Evolutionary conservation across 2,888 invertebrate genomes (phyloP).

Genomic region (Lochmaea crataegi): DNA sequence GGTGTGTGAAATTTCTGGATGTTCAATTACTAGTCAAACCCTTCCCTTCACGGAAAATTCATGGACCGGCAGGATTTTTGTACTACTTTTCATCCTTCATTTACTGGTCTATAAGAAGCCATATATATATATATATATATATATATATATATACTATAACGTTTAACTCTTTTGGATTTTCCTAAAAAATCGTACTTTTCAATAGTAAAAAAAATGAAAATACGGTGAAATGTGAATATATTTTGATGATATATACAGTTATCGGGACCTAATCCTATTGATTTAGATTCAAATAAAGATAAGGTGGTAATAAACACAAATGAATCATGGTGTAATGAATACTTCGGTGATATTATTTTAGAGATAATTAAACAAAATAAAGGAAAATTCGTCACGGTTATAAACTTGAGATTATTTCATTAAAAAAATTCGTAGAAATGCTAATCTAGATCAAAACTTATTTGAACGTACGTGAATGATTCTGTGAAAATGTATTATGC

Average conservation of each 20-base stretch:
- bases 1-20: too few relatives aligned
- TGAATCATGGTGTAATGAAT: constrained; percentile 9
- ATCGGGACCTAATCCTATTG: neutral
- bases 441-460: neutral
- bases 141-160: too few relatives aligned
- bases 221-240: neutral
- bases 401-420: neutral
- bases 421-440: neutral
- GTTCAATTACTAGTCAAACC: too few relatives aligned
- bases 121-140: too few relatives aligned
- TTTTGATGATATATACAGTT: neutral
- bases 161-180: too few relatives aligned
- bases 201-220: too few relatives aligned
- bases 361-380: neutral
- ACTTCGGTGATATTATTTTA: neutral
- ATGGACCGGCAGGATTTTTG: too few relatives aligned
- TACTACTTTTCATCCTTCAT: too few relatives aligned
- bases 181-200: too few relatives aligned
- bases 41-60: too few relatives aligned
- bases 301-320: neutral
- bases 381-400: neutral
- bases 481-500: neutral
- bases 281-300: constrained; percentile 10
- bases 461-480: too few relatives aligned
- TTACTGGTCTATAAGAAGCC: too few relatives aligned